Evolutionary conservation across 2,888 invertebrate genomes (phyloP).

Genomic region (Bugulina stolonifera): DNA sequence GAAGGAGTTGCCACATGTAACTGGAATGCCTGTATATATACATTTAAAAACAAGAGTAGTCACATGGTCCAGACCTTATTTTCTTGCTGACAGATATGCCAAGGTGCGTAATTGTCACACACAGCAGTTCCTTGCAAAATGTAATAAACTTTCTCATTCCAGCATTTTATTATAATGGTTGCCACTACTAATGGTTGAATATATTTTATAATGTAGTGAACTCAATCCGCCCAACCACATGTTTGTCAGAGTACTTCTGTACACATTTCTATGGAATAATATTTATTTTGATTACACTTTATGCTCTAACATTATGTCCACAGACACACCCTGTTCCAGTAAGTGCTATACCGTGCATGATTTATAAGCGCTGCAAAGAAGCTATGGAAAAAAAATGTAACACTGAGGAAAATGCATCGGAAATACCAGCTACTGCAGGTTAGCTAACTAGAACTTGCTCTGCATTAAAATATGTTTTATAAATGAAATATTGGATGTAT

Average conservation of each 20-base stretch:
- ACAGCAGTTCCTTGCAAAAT: too few species aligned
- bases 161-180: too few species aligned
- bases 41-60: constrained; percentile 7
- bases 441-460: too few species aligned
- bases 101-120: neutral
- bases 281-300: too few species aligned
- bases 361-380: constrained; percentile 11
- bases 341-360: constrained; percentile 21
- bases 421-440: neutral
- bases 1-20: constrained; percentile 1
- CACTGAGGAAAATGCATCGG: neutral
- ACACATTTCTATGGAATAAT: too few species aligned
- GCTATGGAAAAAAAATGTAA: constrained; percentile 8
- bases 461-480: too few species aligned
- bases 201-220: too few species aligned
- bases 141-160: too few species aligned
- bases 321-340: constrained; percentile 23
- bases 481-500: too few species aligned
- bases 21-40: neutral
- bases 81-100: constrained; percentile 3
- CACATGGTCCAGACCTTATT: constrained; percentile 20
- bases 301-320: neutral
- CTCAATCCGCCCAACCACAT: too few species aligned
- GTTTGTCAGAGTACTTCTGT: too few species aligned
- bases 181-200: too few species aligned